These are phyloP conservation scores for Pegoplata infirma DNA, from an alignment of 2,888 invertebrate species.

Conservation along the genomic window DNA sequence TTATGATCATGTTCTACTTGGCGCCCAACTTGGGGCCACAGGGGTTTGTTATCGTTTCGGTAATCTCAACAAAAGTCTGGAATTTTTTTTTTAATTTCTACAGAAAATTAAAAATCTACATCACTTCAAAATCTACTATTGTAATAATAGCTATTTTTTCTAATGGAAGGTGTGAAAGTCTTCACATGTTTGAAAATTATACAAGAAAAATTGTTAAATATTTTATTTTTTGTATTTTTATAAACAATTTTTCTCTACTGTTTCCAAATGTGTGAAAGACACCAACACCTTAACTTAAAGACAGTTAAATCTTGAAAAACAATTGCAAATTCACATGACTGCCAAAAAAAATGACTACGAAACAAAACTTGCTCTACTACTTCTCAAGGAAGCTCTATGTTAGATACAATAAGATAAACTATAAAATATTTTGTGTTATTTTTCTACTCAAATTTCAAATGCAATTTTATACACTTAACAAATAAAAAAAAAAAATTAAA, in stretches of 20 bases:
- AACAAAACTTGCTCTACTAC: slow-evolving; percentile 46
- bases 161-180: slow-evolving; percentile 23
- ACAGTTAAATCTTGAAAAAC: slow-evolving; percentile 16
- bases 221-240: slow-evolving; percentile 2
- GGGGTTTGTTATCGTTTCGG: no score
- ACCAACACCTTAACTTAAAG: slow-evolving; percentile 40
- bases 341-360: slow-evolving; percentile 33
- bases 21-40: no score
- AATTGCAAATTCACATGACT: slow-evolving; percentile 57
- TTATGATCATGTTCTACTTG: no score
- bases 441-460: slow-evolving; percentile 17
- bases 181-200: slow-evolving; percentile 18
- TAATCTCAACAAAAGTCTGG: no score
- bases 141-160: neutral
- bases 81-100: no score
- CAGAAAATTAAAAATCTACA: neutral
- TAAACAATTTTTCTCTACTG: neutral
- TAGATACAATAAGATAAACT: slow-evolving; percentile 49
- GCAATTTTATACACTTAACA: slow-evolving; percentile 7
- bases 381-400: slow-evolving; percentile 61
- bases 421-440: slow-evolving; percentile 45
- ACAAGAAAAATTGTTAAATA: slow-evolving; percentile 29
- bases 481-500: neutral
- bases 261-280: slow-evolving; percentile 33
- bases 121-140: neutral